Evolutionary conservation across 1,140 invertebrate species (phyloP), one percentile per base, ranked within the genome.

Genomic region (Scaptomyza graminum): DNA sequence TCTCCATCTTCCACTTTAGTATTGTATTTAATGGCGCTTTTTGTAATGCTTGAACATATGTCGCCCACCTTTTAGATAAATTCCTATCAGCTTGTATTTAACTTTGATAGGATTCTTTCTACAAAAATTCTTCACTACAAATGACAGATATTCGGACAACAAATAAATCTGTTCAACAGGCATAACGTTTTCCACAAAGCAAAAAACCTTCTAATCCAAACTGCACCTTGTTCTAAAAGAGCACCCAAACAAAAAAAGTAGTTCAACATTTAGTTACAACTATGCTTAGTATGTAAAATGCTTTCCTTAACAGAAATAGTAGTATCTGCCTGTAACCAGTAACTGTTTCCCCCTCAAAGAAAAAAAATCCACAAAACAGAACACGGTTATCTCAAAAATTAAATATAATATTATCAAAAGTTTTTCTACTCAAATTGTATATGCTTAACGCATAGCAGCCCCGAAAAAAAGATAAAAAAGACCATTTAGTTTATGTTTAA

Each of bases 321-420:
- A 84, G 76, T 79, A 39, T 76, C 64, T 80, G 80, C 76, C 67
- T 83, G 75, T 72, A 75, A 78, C 59, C 55, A 49, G 49, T 54
- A 72, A 76, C 69, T 70, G 59, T 83, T 83, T 43, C 57, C 50
- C 37, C 25, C 28, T 56, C 18, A 22, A 22, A 22, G 3, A 18
- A 18, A 18, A 22, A 22, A 22, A 22, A 22, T 3, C 18, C 71
- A 61, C 66, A 59, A 76, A 76, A 74, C 72, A 84, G 57, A 84
- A 84, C 76, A 84, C 79, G 62, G 68, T 71, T 83, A 49, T 79
- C 49, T 49, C 44, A 22, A 22, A 1, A 3, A 22, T 22, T 22
- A 22, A 22, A 3, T 3, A 1, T 22, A 22, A 22, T 22, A 22
- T 22, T 22, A 22, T 8, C 18, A 69, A 80, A 85, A 77, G 68